Evolutionary conservation across 2,113 vertebrate genomes (phyloP), one percentile per base, ranked within the genome.

Genomic region (Barnardius zonarius): DNA sequence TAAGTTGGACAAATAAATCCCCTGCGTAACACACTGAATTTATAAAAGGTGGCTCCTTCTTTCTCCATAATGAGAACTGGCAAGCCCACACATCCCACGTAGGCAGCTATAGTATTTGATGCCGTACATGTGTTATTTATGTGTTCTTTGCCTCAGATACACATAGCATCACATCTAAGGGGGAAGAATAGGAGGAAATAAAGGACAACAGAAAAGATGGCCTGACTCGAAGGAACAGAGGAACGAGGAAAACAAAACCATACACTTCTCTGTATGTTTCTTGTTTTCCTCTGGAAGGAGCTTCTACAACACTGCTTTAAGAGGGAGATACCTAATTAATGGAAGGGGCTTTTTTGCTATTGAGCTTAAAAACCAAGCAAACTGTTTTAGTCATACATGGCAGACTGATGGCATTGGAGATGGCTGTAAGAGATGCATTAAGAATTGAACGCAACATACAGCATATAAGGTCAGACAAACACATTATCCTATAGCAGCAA

Each of bases 1-100:
- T 76, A 85, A 90, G 70, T 54, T 54, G 83, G 88, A 77, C 77
- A 87, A 83, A 96, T 89, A 22, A 54, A 89, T 87, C 91, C 88
- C 79, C 77, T 19, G 52, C 20, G 85, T 57, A 91, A 74, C 66
- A 35, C 68, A 2, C 41, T 13, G 73, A 66, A 69, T 28, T 31
- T 10, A 46, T 30, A 24, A 49, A 92, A 88, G 55, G 83, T 82
- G 76, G 41, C 66, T 92, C 92, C 66, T 83, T 35, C 82, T 46
- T 68, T 52, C 88, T 62, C 88, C 54, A 43, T 59, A 54, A 44
- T 3, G 28, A 67, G 91, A 82, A 75, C 72, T 66, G 88, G 57
- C 75, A 86, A 84, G 83, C 54, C 70, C 43, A 73, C 92, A 63
- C 79, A 86, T 41, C 67, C 55, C 78, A 93, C 7, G 24, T 39